phyloP scores from a whole-genome alignment of 2,888 invertebrate genomes.

The Leptinotarsa peninsularis region DNA sequence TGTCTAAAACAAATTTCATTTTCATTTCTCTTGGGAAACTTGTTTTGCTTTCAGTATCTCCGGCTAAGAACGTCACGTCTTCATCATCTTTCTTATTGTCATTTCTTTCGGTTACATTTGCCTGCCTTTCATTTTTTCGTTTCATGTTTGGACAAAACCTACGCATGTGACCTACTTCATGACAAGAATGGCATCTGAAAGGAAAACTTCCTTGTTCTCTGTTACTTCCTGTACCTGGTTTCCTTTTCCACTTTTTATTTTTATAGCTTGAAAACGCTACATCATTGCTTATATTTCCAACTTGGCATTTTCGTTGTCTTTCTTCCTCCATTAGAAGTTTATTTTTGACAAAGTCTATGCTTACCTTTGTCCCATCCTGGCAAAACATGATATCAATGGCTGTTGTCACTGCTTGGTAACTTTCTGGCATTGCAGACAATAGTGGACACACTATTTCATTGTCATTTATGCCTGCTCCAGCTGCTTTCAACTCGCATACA shows the following conservation, averaged over 20 bases:
- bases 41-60: slow-evolving; percentile 17
- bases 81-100: background rate
- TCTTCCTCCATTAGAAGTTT: slow-evolving; percentile 26
- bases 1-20: slow-evolving; percentile 47
- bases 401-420: slow-evolving; percentile 30
- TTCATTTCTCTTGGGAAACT: background rate
- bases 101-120: slow-evolving; percentile 18
- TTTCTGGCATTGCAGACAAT: slow-evolving; percentile 29
- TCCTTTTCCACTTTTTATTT: slow-evolving; percentile 19
- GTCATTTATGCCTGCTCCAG: slow-evolving; percentile 20
- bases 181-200: slow-evolving; percentile 39
- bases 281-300: background rate
- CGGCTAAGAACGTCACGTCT: slow-evolving; percentile 22
- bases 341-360: slow-evolving; percentile 21
- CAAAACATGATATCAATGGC: slow-evolving; percentile 34
- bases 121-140: background rate
- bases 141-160: slow-evolving; percentile 28
- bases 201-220: slow-evolving; percentile 25
- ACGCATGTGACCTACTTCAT: slow-evolving; percentile 37
- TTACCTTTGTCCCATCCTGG: slow-evolving; percentile 18
- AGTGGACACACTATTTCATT: slow-evolving; percentile 11
- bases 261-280: slow-evolving; percentile 11
- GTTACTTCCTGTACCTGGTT: slow-evolving; percentile 2
- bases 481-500: slow-evolving; percentile 16
- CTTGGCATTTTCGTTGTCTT: slow-evolving; percentile 21